Percentiles rank a stretch among this genome's conserved stretches.
Evolutionary conservation across 1,140 invertebrate species (phyloP).

Genomic region (Chelonus insularis): DNA sequence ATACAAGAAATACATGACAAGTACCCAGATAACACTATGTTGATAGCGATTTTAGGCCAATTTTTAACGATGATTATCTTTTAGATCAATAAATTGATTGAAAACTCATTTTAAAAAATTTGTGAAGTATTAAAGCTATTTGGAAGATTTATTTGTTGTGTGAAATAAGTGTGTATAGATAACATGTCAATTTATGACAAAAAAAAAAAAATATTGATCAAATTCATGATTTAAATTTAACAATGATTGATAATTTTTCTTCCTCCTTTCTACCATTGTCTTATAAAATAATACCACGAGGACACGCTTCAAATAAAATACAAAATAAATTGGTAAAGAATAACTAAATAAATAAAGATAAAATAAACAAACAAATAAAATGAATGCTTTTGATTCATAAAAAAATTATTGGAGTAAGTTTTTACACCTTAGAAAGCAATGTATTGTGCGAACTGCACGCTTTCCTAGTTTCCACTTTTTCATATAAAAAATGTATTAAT

Average conservation of each 20-base stretch:
- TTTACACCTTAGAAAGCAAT: conserved; percentile 29
- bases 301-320: conserved; percentile 9
- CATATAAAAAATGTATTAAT: conserved; percentile 24
- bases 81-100: too few species aligned
- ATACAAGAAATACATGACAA: too few species aligned
- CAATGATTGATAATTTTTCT: too few species aligned
- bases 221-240: too few species aligned
- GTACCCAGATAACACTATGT: too few species aligned
- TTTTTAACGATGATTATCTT: too few species aligned
- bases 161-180: too few species aligned
- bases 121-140: background rate
- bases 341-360: too few species aligned
- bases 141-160: too few species aligned
- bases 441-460: conserved; percentile 24
- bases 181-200: too few species aligned
- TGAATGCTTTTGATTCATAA: conserved; percentile 30
- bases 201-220: background rate
- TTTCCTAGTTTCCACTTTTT: conserved; percentile 30
- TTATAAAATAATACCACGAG: background rate
- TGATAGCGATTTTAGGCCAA: too few species aligned
- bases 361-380: conserved; percentile 32
- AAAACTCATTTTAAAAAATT: conserved; percentile 4
- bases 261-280: too few species aligned
- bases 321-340: background rate
- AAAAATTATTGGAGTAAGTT: conserved; percentile 19